A percentile compares a stretch with the other conserved stretches of the same genome.
phyloP scores from a whole-genome alignment of 2,888 invertebrate genomes.

The Sesia bembeciformis region DNA sequence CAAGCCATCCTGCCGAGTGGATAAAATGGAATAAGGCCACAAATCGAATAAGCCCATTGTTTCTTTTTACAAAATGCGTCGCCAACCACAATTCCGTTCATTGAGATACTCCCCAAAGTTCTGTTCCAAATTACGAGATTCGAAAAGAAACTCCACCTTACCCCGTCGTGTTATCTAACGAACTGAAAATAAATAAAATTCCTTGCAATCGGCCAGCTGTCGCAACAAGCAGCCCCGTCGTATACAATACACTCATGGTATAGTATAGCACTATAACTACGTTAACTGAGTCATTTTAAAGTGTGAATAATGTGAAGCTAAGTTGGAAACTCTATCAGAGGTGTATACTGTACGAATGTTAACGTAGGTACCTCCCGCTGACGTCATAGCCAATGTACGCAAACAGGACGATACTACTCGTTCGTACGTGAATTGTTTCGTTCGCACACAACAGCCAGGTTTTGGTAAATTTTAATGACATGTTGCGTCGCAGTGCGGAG shows the following conservation, averaged over 20 bases:
- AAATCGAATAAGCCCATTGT: slow-evolving; percentile 53
- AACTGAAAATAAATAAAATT: slow-evolving; percentile 38
- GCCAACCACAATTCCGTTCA: slow-evolving; percentile 37
- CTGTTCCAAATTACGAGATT: slow-evolving; percentile 42
- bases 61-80: slow-evolving; percentile 41
- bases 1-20: neutral
- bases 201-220: slow-evolving; percentile 22
- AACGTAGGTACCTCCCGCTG: slow-evolving; percentile 8
- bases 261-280: neutral
- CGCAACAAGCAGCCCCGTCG: slow-evolving; percentile 14
- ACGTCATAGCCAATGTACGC: slow-evolving; percentile 33
- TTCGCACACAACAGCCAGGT: slow-evolving; percentile 22
- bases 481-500: slow-evolving; percentile 55
- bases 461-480: slow-evolving; percentile 55
- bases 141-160: slow-evolving; percentile 36
- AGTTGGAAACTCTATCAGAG: neutral
- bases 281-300: neutral
- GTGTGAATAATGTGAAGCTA: neutral
- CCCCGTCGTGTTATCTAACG: slow-evolving; percentile 30
- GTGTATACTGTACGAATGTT: neutral
- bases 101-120: slow-evolving; percentile 20
- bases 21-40: slow-evolving; percentile 9
- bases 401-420: slow-evolving; percentile 21
- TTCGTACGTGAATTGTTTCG: slow-evolving; percentile 37
- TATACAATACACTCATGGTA: neutral